phyloP scores from a whole-genome alignment of 2,797 vertebrate species.

The Malacoctenus gilli region DNA sequence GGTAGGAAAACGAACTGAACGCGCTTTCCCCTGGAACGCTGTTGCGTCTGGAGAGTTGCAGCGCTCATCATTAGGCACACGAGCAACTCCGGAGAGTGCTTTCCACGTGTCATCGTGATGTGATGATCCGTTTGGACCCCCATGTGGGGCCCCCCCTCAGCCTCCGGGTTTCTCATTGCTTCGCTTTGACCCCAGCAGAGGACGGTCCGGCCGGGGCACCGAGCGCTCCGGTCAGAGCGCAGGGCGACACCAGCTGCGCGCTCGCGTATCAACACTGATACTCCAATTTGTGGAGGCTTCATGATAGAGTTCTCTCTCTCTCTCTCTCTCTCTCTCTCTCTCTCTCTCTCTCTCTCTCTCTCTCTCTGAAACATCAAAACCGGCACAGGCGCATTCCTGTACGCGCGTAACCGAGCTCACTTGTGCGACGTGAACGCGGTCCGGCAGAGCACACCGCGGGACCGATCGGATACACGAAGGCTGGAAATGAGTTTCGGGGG shows the following conservation, averaged over 20 bases:
- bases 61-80: not conserved
- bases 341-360: conserved; percentile 4
- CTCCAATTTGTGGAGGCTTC: no score
- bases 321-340: not conserved
- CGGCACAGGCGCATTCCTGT: conserved; percentile 63
- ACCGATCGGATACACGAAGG: not conserved
- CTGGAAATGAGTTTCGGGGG: not conserved
- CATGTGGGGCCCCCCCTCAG: not conserved
- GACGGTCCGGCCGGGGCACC: no score
- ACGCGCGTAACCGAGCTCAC: conserved; percentile 48
- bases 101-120: not conserved
- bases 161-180: conserved; percentile 1
- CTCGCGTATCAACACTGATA: no score
- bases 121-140: not conserved
- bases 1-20: not conserved
- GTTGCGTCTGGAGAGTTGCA: not conserved
- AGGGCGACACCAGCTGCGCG: not conserved
- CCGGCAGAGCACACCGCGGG: not conserved
- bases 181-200: not conserved
- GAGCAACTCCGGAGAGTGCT: not conserved
- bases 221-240: not conserved
- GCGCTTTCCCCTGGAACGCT: not conserved
- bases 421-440: conserved; percentile 23
- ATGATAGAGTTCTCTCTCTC: no score
- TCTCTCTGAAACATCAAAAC: conserved; percentile 39